A percentile compares a stretch with the other conserved stretches of the same genome.
These are phyloP conservation scores for Aphelocoma coerulescens DNA, from an alignment of 2,113 vertebrate genomes.

Conservation along the genomic window DNA sequence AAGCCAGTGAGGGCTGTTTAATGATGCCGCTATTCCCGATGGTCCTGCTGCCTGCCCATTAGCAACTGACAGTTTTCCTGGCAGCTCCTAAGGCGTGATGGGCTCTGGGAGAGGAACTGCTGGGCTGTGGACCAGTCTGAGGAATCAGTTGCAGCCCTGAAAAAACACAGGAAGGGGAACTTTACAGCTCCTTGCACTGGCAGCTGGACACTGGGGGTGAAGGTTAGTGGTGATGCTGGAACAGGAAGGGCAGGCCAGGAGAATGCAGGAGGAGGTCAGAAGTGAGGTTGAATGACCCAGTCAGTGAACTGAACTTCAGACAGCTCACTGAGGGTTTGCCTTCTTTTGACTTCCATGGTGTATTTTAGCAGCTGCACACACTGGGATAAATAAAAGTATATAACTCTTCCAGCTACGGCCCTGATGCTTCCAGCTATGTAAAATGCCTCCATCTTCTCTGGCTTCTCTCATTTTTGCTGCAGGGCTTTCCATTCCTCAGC, in stretches of 20 bases:
- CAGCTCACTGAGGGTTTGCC: background rate
- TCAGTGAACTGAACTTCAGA: background rate
- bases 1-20: background rate
- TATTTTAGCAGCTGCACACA: background rate
- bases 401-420: background rate
- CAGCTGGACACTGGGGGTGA: rapidly evolving
- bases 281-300: background rate
- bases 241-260: background rate
- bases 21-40: rapidly evolving
- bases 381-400: background rate
- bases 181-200: background rate
- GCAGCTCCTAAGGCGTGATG: background rate
- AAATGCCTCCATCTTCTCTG: background rate
- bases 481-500: background rate
- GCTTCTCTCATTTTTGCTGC: background rate
- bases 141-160: background rate
- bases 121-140: background rate
- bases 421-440: background rate
- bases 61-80: background rate
- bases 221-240: background rate
- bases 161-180: background rate
- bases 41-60: background rate
- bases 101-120: background rate
- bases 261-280: background rate
- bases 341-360: background rate